Evolutionary conservation across 2,797 vertebrate genomes (phyloP), one percentile per base, ranked within the genome.

Genomic region (Hoplostethus atlanticus): DNA sequence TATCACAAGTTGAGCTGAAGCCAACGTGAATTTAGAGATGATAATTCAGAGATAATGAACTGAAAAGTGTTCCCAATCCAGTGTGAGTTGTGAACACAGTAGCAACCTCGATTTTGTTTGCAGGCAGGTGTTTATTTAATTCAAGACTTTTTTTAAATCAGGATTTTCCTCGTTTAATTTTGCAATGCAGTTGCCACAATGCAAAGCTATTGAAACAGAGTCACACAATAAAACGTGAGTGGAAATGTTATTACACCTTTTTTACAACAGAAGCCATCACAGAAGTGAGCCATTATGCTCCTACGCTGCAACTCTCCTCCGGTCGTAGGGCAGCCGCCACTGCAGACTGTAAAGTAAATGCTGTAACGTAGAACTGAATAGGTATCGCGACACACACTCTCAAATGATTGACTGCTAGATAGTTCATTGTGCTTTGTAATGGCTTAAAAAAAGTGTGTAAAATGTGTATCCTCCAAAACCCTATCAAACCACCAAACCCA

Each of bases 141-240:
- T 87, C 12, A 65, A 76, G 68, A 75, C 55, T 54, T 81, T 21
- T 21, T 79, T 81, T 68, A 77, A 80, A 80, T 79, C 30, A 68
- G 7, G 61, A 30, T 31, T 69, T 76, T 73, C 52, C 68, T 82
- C 61, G 40, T 80, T 85, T 87, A 31, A 31, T 77, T 84, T 82
- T 65, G 16, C 80, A 82, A 80, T 72, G 60, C 69, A 74, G 55
- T 71, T 84, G 68, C 89, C 77, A 86, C 82, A 89, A 84, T 77
- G 77, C 76, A 65, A 87, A 86, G 64, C 80, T 85, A 89, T 80
- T 89, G 64, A 80, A 84, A 84, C 16, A 13, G 79, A 67, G 69
- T 51, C 78, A 67, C 55, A 63, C 57, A 77, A 47, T 17, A 36
- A 51, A 15, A 36, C 38, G 21, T 21, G 6, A 50, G 2, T 3